phyloP scores from a whole-genome alignment of 2,797 vertebrate species.

The Microctenopoma stevenorrisi region DNA sequence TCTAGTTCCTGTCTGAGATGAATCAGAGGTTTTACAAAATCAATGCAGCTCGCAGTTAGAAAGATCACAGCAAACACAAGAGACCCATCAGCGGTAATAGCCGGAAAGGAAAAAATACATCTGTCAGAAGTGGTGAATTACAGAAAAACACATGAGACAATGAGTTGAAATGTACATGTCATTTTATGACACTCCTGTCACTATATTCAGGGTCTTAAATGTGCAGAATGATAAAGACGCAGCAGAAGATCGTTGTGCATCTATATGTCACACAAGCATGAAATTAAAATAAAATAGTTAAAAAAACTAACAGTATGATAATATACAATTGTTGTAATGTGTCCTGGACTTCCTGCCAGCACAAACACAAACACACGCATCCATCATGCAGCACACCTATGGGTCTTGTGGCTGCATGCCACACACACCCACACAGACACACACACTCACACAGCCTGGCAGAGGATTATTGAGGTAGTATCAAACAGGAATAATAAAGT shows the following conservation, averaged over 20 bases:
- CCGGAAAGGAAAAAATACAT: slow-evolving; percentile 40
- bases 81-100: slow-evolving; percentile 77
- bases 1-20: slow-evolving; percentile 79
- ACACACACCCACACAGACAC: slow-evolving; percentile 42
- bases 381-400: slow-evolving; percentile 76
- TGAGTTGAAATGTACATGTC: slow-evolving; percentile 44
- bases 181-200: slow-evolving; percentile 32
- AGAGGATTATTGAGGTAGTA: slow-evolving; percentile 87
- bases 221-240: slow-evolving; percentile 31
- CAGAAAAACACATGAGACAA: slow-evolving; percentile 55
- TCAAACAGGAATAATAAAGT: slow-evolving; percentile 97
- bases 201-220: slow-evolving; percentile 41
- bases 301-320: not conserved
- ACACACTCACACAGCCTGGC: slow-evolving; percentile 52
- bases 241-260: slow-evolving; percentile 36
- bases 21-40: slow-evolving; percentile 83
- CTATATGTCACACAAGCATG: slow-evolving; percentile 43
- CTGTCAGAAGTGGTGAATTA: slow-evolving; percentile 61
- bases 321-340: slow-evolving; percentile 51
- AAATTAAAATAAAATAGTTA: slow-evolving; percentile 4
- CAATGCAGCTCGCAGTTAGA: slow-evolving; percentile 77
- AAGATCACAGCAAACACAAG: slow-evolving; percentile 78
- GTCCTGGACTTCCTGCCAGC: slow-evolving; percentile 65
- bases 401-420: slow-evolving; percentile 66
- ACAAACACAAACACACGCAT: slow-evolving; percentile 68